A percentile compares a stretch with the other conserved stretches of the same genome.
phyloP scores from a whole-genome alignment of 2,113 vertebrate genomes.

The Hystrix brachyura region DNA sequence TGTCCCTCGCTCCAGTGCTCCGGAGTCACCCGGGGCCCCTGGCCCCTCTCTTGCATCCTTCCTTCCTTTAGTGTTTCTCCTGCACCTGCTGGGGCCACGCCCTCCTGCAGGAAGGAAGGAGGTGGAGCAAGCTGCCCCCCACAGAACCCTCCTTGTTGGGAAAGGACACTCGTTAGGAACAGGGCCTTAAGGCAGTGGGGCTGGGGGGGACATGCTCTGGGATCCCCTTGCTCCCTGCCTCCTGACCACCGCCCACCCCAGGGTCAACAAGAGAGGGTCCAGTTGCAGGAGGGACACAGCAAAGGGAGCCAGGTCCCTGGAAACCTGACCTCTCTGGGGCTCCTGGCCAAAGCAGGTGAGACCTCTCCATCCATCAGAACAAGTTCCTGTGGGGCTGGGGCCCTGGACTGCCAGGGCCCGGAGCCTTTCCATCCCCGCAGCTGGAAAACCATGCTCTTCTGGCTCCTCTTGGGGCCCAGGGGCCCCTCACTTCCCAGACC shows the following conservation, averaged over 20 bases:
- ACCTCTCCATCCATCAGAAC: not conserved
- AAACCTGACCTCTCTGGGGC: not conserved
- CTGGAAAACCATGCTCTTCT: too few relatives aligned
- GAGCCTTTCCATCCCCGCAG: not conserved
- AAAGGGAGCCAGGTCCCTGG: not conserved
- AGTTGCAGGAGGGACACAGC: not conserved
- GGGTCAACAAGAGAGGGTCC: not conserved
- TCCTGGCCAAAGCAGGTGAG: not conserved
- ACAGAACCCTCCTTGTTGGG: not conserved
- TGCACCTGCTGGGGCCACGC: too few relatives aligned
- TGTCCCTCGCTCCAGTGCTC: too few relatives aligned
- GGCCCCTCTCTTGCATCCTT: accelerated
- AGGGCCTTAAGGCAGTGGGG: too few relatives aligned
- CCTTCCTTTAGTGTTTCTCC: accelerated
- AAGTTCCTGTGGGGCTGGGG: not conserved
- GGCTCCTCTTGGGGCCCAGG: not conserved
- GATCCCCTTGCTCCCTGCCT: not conserved
- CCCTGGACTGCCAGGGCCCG: not conserved
- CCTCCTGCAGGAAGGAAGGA: accelerated
- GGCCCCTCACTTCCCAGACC: not conserved
- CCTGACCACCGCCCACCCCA: too few relatives aligned
- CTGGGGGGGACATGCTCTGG: not conserved
- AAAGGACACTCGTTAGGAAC: not conserved
- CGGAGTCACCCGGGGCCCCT: not conserved
- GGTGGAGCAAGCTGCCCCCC: not conserved